A percentile compares a stretch with the other conserved stretches of the same genome.
phyloP scores from a whole-genome alignment of 2,113 vertebrate species.

The Lepisosteus osseus region DNA sequence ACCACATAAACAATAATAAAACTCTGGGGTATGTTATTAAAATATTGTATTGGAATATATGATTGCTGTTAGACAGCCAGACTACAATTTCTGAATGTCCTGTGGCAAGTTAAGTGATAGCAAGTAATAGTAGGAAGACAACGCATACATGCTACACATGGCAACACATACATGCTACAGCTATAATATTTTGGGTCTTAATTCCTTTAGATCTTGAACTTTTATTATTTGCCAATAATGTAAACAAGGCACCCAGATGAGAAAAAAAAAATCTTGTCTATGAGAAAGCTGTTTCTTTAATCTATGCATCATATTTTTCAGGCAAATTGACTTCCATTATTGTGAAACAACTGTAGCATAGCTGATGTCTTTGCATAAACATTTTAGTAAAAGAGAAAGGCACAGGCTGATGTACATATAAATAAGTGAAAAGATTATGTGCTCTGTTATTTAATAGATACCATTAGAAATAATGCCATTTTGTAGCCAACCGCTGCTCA shows the following conservation, averaged over 20 bases:
- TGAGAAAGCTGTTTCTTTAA: constrained; percentile 25
- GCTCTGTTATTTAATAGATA: constrained; percentile 40
- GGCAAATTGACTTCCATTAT: constrained; percentile 52
- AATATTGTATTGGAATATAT: too few relatives aligned
- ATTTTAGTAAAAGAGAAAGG: constrained; percentile 27
- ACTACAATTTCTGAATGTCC: constrained; percentile 40
- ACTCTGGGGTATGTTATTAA: too few relatives aligned
- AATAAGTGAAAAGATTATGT: constrained; percentile 34
- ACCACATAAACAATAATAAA: too few relatives aligned
- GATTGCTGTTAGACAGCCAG: neutral
- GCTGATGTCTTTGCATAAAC: constrained; percentile 34
- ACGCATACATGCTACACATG: constrained; percentile 33
- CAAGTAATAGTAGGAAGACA: constrained; percentile 32
- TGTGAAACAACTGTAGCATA: constrained; percentile 38
- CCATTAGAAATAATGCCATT: constrained; percentile 39
- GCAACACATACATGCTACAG: constrained; percentile 33
- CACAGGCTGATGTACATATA: constrained; percentile 26
- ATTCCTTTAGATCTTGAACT: constrained; percentile 26
- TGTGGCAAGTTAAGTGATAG: constrained; percentile 36
- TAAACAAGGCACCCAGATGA: constrained; percentile 38
- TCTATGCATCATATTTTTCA: constrained; percentile 31
- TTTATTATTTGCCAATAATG: constrained; percentile 39
- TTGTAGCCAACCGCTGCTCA: constrained; percentile 34
- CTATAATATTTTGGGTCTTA: constrained; percentile 25
- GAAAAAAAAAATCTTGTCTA: constrained; percentile 26